Conservation (phyloP, 37 sponge, comb jelly and placozoan species). For the Chondrilla cf. caribensis region DNA sequence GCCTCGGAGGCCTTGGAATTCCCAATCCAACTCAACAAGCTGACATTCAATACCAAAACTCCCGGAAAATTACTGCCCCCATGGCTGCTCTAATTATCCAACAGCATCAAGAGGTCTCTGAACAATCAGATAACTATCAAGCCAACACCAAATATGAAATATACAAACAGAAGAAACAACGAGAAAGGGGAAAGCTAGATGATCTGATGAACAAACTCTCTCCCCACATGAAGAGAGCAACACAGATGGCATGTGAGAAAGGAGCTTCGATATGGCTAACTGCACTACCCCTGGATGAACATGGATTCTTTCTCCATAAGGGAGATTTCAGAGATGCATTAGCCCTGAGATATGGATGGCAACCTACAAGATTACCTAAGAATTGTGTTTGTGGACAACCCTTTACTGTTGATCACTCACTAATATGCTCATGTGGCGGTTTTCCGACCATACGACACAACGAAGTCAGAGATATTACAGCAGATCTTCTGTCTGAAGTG, state of each 20-base stretch:
- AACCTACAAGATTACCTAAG: background rate
- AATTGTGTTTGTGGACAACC: background rate
- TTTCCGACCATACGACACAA: constrained; percentile 6
- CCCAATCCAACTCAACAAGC: too few species aligned
- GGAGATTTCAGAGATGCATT: background rate
- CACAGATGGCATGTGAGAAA: background rate
- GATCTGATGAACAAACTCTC: too few species aligned
- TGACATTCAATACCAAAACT: too few species aligned
- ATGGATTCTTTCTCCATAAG: background rate
- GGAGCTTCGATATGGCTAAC: background rate
- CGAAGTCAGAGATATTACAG: constrained; percentile 6
- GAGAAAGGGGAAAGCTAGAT: too few species aligned
- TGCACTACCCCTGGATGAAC: background rate
- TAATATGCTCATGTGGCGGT: background rate
- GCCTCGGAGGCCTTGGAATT: too few species aligned
- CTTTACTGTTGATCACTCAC: background rate
- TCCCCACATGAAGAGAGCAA: too few species aligned
- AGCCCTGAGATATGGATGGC: background rate
- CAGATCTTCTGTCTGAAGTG: background rate
- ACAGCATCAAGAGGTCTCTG: too few species aligned
- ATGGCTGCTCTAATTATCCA: too few species aligned
- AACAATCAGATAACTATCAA: too few species aligned
- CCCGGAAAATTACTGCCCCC: too few species aligned
- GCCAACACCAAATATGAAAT: too few species aligned
- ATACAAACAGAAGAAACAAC: too few species aligned